phyloP scores from a whole-genome alignment of 2,888 invertebrate species.

The Mesorhabditis belari region DNA sequence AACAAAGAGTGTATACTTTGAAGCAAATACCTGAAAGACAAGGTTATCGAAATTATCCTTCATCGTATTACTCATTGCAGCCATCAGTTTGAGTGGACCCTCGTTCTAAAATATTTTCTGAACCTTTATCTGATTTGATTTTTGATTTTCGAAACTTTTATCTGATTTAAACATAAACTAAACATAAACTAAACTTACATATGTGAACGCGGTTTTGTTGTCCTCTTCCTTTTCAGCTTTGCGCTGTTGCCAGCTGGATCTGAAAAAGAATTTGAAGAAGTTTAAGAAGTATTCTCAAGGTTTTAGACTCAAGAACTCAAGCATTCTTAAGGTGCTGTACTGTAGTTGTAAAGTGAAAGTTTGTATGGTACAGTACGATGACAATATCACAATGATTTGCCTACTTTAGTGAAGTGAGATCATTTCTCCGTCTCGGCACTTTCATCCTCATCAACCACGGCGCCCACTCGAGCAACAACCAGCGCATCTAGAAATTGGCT shows the following conservation, averaged over 20 bases:
- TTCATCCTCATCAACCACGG: conserved; percentile 43
- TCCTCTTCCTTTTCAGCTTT: conserved; percentile 22
- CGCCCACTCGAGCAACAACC: conserved; percentile 39
- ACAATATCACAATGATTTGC: too few relatives aligned
- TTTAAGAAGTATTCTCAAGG: neutral
- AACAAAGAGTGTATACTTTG: conserved; percentile 1
- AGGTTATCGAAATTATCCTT: conserved; percentile 36
- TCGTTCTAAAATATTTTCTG: conserved; percentile 23
- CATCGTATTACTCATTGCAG: conserved; percentile 24
- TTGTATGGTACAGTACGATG: too few relatives aligned
- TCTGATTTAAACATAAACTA: conserved; percentile 11
- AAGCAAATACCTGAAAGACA: conserved; percentile 32
- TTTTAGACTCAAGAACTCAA: too few relatives aligned
- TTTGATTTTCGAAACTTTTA: conserved; percentile 37
- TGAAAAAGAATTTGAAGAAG: neutral
- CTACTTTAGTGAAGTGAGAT: conserved; percentile 20
- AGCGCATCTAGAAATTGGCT: conserved; percentile 32
- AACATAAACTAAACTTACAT: conserved; percentile 16
- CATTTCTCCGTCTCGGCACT: conserved; percentile 32
- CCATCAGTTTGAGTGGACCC: conserved; percentile 28
- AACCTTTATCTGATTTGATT: conserved; percentile 2
- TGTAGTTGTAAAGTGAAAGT: too few relatives aligned
- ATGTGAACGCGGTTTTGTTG: conserved; percentile 32
- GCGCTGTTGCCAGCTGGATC: conserved; percentile 19
- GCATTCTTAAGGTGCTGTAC: too few relatives aligned